Evolutionary conservation across 2,797 vertebrate species (phyloP).

Genomic region (Cryptoblepharus egeriae): DNA sequence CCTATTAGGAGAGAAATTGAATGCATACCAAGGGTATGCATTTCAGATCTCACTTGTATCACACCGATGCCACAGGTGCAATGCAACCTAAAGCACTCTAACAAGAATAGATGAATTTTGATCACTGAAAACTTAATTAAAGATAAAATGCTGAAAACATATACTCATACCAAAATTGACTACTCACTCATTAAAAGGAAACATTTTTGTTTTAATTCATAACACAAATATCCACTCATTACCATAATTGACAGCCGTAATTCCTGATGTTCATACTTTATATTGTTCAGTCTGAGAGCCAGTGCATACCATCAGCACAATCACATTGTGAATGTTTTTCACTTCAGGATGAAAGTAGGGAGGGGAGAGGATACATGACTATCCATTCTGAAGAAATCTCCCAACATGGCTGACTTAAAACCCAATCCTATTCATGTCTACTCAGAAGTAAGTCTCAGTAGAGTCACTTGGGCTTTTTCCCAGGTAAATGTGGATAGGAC

Average conservation of each 20-base stretch:
- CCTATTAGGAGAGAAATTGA: slow-evolving; percentile 43
- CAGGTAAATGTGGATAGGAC: too few species aligned
- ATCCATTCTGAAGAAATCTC: too few species aligned
- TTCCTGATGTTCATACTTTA: neutral
- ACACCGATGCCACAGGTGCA: slow-evolving; percentile 23
- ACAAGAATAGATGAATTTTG: neutral
- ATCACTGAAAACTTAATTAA: neutral
- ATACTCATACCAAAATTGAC: neutral
- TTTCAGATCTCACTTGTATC: slow-evolving; percentile 10
- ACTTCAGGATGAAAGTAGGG: neutral
- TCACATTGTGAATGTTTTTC: neutral
- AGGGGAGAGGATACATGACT: too few species aligned
- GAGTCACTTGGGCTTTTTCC: too few species aligned
- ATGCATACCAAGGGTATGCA: slow-evolving; percentile 24
- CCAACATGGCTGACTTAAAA: too few species aligned
- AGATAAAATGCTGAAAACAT: slow-evolving; percentile 11
- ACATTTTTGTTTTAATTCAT: neutral
- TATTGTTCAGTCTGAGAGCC: neutral
- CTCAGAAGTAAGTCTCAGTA: too few species aligned
- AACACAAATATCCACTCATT: slow-evolving; percentile 16
- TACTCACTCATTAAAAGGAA: neutral
- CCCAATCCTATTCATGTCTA: too few species aligned
- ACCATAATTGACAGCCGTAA: neutral
- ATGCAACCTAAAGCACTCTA: neutral
- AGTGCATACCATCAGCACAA: neutral